Evolutionary conservation across 2,888 invertebrate genomes (phyloP), one percentile per base, ranked within the genome.

Genomic region (Tetramorium bicarinatum): DNA sequence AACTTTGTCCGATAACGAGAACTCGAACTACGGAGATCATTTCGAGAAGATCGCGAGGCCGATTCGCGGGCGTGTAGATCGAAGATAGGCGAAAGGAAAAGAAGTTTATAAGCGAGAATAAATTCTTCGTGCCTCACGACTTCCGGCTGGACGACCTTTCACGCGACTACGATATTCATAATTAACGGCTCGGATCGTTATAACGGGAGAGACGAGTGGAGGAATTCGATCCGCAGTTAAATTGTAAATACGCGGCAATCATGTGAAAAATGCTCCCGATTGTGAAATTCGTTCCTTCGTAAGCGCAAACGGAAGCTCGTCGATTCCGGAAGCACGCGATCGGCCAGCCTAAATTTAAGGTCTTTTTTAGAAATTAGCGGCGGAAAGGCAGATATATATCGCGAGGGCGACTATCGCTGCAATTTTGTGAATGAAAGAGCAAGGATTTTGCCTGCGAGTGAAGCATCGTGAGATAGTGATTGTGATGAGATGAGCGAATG

Each of bases 301-400:
- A 85, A 84, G 87, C 86, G 84, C 86, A 84, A 83, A 64, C 85
- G 90, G 91, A 90, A 89, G 90, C 89, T 90, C 92, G 90, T 87
- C 89, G 92, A 91, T 87, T 80, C 90, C 91, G 91, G 92, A 92
- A 92, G 92, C 90, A 87, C 89, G 89, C 92, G 90, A 91, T 90
- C 91, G 91, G 87, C 93, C 91, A 88, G 91, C 92, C 92, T 93
- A 83, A 93, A 93, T 93, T 93, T 94, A 93, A 91, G 89, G 64
- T 66, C 82, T 84, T 89, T 92, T 90, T 90, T 93, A 93, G 91
- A 91, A 93, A 91, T 92, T 90, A 90, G 92, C 91, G 91, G 85
- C 91, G 91, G 88, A 91, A 92, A 92, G 91, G 92, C 91, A 89
- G 90, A 88, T 88, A 89, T 75, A 77, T 88, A 80, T 92, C 89